These are phyloP conservation scores for Lagopus leucura DNA, from an alignment of 2,113 vertebrate species.

Conservation along the genomic window DNA sequence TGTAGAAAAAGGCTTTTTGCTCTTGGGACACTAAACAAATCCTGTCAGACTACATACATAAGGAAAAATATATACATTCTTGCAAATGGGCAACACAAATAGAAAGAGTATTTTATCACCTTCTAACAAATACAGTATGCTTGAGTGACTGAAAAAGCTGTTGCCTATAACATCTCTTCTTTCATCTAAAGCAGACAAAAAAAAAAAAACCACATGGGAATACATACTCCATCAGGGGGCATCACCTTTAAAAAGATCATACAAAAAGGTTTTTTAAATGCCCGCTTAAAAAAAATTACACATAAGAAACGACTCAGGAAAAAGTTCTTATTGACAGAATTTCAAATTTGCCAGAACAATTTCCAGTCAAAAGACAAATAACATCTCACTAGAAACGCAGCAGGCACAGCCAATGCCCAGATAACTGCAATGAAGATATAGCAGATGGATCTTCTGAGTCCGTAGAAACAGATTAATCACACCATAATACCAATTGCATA, in stretches of 20 bases:
- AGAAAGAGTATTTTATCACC: background rate
- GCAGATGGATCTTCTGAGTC: background rate
- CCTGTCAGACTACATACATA: accelerated
- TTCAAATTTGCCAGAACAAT: background rate
- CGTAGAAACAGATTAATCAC: background rate
- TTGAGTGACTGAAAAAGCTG: background rate
- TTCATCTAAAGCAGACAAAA: background rate
- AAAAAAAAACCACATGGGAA: background rate
- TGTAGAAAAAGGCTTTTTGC: background rate
- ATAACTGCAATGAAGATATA: background rate
- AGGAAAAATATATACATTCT: background rate
- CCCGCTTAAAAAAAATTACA: background rate
- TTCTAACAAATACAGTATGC: background rate
- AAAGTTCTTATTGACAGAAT: background rate
- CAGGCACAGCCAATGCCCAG: background rate
- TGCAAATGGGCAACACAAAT: background rate
- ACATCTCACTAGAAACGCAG: background rate
- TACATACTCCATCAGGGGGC: too few relatives aligned
- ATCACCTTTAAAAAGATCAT: too few relatives aligned
- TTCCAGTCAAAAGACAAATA: background rate
- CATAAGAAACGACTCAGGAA: background rate
- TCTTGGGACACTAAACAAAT: background rate
- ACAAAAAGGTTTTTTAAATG: background rate
- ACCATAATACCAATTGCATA: background rate
- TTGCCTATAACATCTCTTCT: background rate